Evolutionary conservation across 1,140 invertebrate genomes (phyloP), one percentile per base, ranked within the genome.

Genomic region (Bicyclus anynana): DNA sequence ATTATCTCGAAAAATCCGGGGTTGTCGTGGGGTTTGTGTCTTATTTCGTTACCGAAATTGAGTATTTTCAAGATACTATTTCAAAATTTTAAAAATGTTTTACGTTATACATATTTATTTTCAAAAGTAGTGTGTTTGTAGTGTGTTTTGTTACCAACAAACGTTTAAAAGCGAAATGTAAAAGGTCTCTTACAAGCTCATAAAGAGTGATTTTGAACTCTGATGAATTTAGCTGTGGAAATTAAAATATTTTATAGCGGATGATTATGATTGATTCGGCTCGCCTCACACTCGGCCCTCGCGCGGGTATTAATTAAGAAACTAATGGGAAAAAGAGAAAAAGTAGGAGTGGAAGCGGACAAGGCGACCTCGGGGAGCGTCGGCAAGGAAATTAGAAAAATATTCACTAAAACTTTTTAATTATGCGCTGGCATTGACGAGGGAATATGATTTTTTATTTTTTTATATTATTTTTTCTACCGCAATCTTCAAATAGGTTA

Each of bases 221-320:
- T 58, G 37, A 47, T 18, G 27, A 46, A 46, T 48, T 48, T 33
- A 51, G 52, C 50, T 35, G 20, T 18, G 48, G 54, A 65, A 68
- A 65, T 75, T 62, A 73, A 78, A 77, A 73, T 67, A 67, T 73
- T 72, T 75, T 69, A 72, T 74, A 67, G 66, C 66, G 59, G 64
- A 46, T 68, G 74, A 78, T 75, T 78, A 78, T 78, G 75, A 80
- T 78, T 78, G 77, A 80, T 80, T 77, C 72, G 62, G 48, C 50
- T 60, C 66, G 60, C 37, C 65, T 69, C 69, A 70, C 65, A 66
- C 64, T 71, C 58, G 56, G 63, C 47, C 61, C 68, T 52, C 38
- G 40, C 55, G 38, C 58, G 66, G 72, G 71, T 80, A 77, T 80
- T 80, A 80, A 80, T 80, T 80, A 78, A 72, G 68, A 72, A 78